Conservation (phyloP, 2,888 invertebrate genomes). For the Melieria picta region DNA sequence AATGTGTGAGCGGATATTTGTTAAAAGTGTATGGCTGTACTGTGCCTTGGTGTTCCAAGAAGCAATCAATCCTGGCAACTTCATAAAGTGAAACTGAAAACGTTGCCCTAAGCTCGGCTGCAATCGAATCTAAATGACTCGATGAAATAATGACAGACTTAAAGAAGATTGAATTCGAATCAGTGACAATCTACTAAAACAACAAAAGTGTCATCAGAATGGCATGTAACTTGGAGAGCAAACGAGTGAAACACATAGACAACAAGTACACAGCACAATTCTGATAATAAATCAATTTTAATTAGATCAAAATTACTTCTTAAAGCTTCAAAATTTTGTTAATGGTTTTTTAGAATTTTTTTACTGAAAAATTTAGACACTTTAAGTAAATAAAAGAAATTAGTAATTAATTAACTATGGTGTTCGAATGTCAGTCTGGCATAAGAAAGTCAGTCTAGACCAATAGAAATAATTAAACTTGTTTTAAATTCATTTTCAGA, state of each 20-base stretch:
- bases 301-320: no score
- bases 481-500: no score
- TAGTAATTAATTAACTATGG: no score
- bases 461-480: no score
- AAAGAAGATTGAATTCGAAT: constrained; percentile 4
- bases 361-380: no score
- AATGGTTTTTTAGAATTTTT: no score
- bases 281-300: no score
- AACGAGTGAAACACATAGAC: background rate
- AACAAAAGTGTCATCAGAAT: constrained; percentile 11
- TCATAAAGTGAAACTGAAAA: constrained; percentile 1
- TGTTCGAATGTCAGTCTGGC: no score
- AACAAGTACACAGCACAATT: background rate
- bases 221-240: constrained; percentile 3
- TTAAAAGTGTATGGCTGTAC: background rate
- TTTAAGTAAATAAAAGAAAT: no score
- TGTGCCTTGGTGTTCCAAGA: background rate
- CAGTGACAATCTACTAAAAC: constrained; percentile 15
- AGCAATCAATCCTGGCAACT: background rate
- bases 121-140: background rate
- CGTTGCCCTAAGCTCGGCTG: background rate
- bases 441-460: no score
- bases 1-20: background rate
- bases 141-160: background rate
- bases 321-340: no score